Base-by-base conservation (phyloP, 1,140 invertebrate species). In the Papilio xuthus region DNA sequence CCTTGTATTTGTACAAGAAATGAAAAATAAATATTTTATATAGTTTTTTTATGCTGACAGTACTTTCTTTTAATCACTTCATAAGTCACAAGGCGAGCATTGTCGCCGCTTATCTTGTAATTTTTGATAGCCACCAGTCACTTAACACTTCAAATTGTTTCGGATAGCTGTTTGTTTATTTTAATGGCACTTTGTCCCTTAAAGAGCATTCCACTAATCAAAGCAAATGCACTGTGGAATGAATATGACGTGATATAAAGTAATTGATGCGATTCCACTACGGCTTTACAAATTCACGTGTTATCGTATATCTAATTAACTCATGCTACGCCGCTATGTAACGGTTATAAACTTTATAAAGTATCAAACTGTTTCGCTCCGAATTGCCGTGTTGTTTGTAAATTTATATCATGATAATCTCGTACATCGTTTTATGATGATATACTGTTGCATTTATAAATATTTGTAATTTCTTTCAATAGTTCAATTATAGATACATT, bases 61-160 rank as follows among this genome's bases (percentile, higher is more conserved):
- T 92, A 89, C 91, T 81, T 86, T 84, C 82, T 88, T 89, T 87
- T 93, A 92, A 94, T 91, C 90, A 87, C 92, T 92, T 94, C 92
- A 92, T 94, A 94, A 93, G 90, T 94, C 90, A 94, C 90, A 80
- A 73, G 82, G 77, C 83, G 78, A 84, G 85, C 87, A 89, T 94
- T 93, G 91, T 93, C 85, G 82, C 74, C 60, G 78, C 78, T 91
- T 94, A 93, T 94, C 92, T 88, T 78, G 89, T 92, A 94, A 93
- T 94, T 93, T 94, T 93, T 94, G 92, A 94, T 94, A 93, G 89
- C 82, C 89, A 87, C 87, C 84, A 92, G 89, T 90, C 91, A 94
- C 90, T 94, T 94, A 93, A 92, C 92, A 90, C 92, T 91, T 89
- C 85, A 87, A 91, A 94, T 93, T 89, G 92, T 90, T 93, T 88